Evolutionary conservation across 2,888 invertebrate species (phyloP), one percentile per base, ranked within the genome.

Genomic region (Melanophora roralis): DNA sequence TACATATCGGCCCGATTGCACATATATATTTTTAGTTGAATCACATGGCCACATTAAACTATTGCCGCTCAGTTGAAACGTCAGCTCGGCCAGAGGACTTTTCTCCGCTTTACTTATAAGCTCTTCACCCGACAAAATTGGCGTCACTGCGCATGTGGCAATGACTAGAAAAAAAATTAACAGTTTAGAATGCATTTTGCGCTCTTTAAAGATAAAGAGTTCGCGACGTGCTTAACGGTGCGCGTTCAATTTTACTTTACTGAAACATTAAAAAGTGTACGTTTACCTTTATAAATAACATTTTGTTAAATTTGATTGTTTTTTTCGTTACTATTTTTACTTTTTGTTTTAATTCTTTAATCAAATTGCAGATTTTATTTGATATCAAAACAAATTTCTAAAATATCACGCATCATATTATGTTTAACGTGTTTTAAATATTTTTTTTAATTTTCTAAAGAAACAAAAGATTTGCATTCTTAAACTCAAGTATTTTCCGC

Each of bases 11-110:
- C 92, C 92, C 1, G 91, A 91, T 55, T 89, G 91, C 59, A 91
- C 90, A 87, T 92, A 93, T 84, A 93, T 91, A 84, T 90, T 91
- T 85, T 91, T 92, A 16, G 93, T 93, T 51, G 91, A 91, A 1
- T 90, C 85, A 82, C 92, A 92, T n/a, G 93, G 92, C 92, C 92
- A 93, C 23, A 90, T 89, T 34, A 93, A 82, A 77, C 88, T 88
- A 82, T 87, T 89, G 69, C 90, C 90, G 55, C 89, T 89, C 19
- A 89, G 76, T 69, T 89, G 88, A 40, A 89, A 89, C 60, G 86
- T 88, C 23, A 89, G 83, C 40, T 89, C 88, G 1, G 83, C 34
- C 2, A 89, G 57, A 11, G 86, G 85, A 79, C 85, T 86, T 76
- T 85, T 86, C 7, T 85, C 79, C 14, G 85, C 85, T 73, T 85